A percentile compares a stretch with the other conserved stretches of the same genome.
Evolutionary conservation across 2,797 vertebrate genomes (phyloP).

Genomic region (Galaxias olidus): DNA sequence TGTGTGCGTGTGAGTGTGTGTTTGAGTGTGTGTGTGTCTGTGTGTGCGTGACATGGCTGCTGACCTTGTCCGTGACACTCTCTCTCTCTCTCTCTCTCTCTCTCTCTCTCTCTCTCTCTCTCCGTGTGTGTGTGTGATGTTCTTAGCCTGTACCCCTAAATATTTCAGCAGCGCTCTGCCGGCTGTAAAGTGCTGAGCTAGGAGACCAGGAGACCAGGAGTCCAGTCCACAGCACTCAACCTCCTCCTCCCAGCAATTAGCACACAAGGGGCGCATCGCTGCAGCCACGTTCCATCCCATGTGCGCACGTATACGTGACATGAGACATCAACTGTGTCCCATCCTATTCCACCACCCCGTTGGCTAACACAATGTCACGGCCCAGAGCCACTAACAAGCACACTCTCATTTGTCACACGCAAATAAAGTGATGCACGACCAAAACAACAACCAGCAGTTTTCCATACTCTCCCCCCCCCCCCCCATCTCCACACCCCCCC

Average conservation of each 20-base stretch:
- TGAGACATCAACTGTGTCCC: no score
- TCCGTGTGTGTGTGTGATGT: slow-evolving; percentile 45
- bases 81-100: no score
- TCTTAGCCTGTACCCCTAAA: slow-evolving; percentile 65
- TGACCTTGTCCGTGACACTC: slow-evolving; percentile 67
- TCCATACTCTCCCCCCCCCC: neutral
- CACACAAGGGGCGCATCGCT: slow-evolving; percentile 60
- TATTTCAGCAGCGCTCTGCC: slow-evolving; percentile 60
- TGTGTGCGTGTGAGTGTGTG: slow-evolving; percentile 6
- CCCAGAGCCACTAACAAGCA: no score
- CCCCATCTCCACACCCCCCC: neutral
- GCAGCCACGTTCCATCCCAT: slow-evolving; percentile 27
- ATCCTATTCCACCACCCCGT: no score
- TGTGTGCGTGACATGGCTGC: neutral
- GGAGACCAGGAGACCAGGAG: slow-evolving; percentile 47
- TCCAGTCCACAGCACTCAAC: slow-evolving; percentile 55
- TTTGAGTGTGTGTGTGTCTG: neutral
- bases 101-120: no score
- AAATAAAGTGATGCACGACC: neutral
- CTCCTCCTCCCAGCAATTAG: slow-evolving; percentile 66
- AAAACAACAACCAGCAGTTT: no score
- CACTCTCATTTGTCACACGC: no score
- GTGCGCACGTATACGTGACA: slow-evolving; percentile 38
- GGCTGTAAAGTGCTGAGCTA: slow-evolving; percentile 65
- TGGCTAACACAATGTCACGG: no score